Percentiles rank a stretch among this genome's conserved stretches.
These are phyloP conservation scores for Saturnia japonica DNA, from an alignment of 2,888 invertebrate genomes.

Conservation along the genomic window DNA sequence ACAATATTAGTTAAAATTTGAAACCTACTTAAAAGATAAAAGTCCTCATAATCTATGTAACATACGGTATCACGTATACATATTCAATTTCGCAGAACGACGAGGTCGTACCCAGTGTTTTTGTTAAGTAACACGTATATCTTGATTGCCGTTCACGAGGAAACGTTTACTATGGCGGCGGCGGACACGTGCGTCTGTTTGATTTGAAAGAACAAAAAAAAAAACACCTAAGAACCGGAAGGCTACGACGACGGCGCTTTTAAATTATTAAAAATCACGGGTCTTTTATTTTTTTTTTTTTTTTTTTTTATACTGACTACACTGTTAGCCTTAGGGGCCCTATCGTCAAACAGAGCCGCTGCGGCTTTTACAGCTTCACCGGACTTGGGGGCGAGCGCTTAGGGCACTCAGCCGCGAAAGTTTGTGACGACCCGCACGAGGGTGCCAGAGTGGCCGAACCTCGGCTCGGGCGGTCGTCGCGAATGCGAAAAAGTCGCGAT, in stretches of 20 bases:
- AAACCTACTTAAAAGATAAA: slow-evolving; percentile 16
- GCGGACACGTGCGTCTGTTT: background rate
- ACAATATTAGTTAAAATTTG: slow-evolving; percentile 13
- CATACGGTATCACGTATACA: slow-evolving; percentile 44
- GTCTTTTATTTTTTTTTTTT: no score
- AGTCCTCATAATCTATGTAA: slow-evolving; percentile 6
- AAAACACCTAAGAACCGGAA: background rate
- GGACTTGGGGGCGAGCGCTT: no score
- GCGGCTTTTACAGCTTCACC: no score
- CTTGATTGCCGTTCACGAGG: slow-evolving; percentile 52
- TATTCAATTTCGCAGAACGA: slow-evolving; percentile 54
- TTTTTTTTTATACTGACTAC: no score
- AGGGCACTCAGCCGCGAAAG: no score
- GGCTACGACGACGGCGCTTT: slow-evolving; percentile 28
- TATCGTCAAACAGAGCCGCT: no score
- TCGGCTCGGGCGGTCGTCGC: no score
- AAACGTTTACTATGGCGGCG: slow-evolving; percentile 1
- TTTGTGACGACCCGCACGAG: no score
- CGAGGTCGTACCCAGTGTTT: slow-evolving; percentile 47
- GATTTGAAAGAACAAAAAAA: slow-evolving; percentile 20
- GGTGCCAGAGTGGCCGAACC: no score
- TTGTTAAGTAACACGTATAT: slow-evolving; percentile 47
- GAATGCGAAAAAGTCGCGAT: no score
- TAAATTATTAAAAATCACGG: slow-evolving; percentile 50
- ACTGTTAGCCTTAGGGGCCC: no score